phyloP scores from a whole-genome alignment of 2,888 invertebrate genomes.

The Criorhina ranunculi region DNA sequence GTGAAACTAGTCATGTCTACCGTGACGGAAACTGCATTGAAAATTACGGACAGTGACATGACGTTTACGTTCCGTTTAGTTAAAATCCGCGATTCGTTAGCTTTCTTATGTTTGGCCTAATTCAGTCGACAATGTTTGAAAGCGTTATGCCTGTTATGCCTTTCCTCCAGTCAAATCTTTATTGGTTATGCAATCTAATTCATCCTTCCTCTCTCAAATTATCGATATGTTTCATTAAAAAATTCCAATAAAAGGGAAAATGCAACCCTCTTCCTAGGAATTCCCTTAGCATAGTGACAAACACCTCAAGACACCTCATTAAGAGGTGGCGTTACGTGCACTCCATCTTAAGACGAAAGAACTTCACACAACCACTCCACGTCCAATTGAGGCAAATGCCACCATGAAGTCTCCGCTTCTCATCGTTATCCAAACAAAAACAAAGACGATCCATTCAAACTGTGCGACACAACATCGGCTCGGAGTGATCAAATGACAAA shows the following conservation, averaged over 20 bases:
- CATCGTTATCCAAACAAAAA: slow-evolving; percentile 31
- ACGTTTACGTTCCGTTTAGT: no score
- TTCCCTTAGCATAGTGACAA: slow-evolving; percentile 69
- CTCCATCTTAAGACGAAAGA: slow-evolving; percentile 64
- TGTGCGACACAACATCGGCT: slow-evolving; percentile 39
- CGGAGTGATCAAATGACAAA: slow-evolving; percentile 70
- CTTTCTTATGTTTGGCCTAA: no score
- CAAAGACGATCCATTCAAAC: slow-evolving; percentile 48
- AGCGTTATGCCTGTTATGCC: no score
- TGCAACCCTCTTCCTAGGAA: slow-evolving; percentile 37
- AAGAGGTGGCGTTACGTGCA: slow-evolving; percentile 76
- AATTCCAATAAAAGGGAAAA: slow-evolving; percentile 17
- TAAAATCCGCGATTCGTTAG: no score
- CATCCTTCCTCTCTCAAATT: slow-evolving; percentile 8
- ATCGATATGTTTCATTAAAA: slow-evolving; percentile 37
- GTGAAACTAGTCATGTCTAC: no score
- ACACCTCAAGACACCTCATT: slow-evolving; percentile 73
- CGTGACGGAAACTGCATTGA: no score
- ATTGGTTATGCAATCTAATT: neutral
- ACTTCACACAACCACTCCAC: slow-evolving; percentile 37
- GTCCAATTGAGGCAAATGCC: slow-evolving; percentile 72
- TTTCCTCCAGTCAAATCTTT: no score
- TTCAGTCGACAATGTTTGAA: no score
- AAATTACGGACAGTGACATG: no score
- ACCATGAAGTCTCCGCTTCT: slow-evolving; percentile 70